Evolutionary conservation across 2,113 vertebrate genomes (phyloP).

Genomic region (Leiothrix lutea): DNA sequence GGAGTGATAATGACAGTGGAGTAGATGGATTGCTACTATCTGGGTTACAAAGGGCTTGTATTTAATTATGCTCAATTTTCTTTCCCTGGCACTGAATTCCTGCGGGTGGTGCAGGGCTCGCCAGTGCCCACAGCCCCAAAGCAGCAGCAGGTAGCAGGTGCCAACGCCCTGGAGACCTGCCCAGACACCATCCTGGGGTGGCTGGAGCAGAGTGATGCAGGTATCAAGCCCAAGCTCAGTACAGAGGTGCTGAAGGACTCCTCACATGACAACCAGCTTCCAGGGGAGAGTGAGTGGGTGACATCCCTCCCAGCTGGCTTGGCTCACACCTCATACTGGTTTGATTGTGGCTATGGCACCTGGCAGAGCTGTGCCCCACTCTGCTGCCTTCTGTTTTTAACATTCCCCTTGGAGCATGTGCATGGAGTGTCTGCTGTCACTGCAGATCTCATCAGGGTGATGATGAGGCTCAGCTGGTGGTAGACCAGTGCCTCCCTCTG

Average conservation of each 20-base stretch:
- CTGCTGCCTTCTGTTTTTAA: not conserved
- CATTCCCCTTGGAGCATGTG: not conserved
- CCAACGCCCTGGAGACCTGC: rapidly evolving
- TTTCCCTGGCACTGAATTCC: not conserved
- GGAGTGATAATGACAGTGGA: not conserved
- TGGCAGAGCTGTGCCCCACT: not conserved
- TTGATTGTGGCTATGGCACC: not conserved
- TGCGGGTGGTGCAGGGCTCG: rapidly evolving
- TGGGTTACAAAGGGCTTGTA: not conserved
- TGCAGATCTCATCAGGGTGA: not conserved
- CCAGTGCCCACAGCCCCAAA: rapidly evolving
- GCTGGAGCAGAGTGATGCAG: rapidly evolving
- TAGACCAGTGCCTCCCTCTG: not conserved
- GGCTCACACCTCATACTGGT: not conserved
- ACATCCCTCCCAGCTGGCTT: not conserved
- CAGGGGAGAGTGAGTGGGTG: not conserved
- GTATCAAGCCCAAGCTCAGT: rapidly evolving
- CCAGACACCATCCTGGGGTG: not conserved
- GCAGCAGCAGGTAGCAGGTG: not conserved
- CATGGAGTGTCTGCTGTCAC: not conserved
- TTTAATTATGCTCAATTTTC: not conserved
- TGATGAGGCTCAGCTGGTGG: not conserved
- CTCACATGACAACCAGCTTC: rapidly evolving
- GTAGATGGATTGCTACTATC: not conserved
- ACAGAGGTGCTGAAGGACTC: not conserved